Percentiles rank a stretch among this genome's conserved stretches.
Evolutionary conservation across 2,888 invertebrate genomes (phyloP).

Genomic region (Asteroscopus sphinx): DNA sequence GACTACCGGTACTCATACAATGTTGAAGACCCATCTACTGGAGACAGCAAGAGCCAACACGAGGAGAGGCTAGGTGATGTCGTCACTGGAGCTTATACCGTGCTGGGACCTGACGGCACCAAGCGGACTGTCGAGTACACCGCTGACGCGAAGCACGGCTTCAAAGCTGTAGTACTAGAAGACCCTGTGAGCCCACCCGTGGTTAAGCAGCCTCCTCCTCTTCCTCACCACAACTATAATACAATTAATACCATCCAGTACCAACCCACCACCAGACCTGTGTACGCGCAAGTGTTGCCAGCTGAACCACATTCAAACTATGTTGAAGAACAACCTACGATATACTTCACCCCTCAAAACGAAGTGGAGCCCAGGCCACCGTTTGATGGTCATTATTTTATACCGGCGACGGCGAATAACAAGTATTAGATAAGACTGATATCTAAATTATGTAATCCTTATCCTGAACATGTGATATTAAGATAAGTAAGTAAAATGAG

Average conservation of each 20-base stretch:
- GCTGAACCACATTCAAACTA: slow-evolving; percentile 43
- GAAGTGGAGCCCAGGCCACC: slow-evolving; percentile 55
- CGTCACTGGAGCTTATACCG: slow-evolving; percentile 81
- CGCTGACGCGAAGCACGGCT: slow-evolving; percentile 87
- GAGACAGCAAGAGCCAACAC: slow-evolving; percentile 83
- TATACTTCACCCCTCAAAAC: slow-evolving; percentile 75
- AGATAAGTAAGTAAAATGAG: slow-evolving; percentile 38
- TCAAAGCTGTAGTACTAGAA: slow-evolving; percentile 86
- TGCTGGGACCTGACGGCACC: slow-evolving; percentile 84
- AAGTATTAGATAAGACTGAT: slow-evolving; percentile 38
- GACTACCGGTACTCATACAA: slow-evolving; percentile 86
- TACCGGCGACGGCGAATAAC: slow-evolving; percentile 60
- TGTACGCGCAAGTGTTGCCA: slow-evolving; percentile 45
- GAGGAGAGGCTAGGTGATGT: slow-evolving; percentile 79
- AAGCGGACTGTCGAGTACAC: slow-evolving; percentile 84
- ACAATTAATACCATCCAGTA: slow-evolving; percentile 32
- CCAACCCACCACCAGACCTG: slow-evolving; percentile 37
- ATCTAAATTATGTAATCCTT: slow-evolving; percentile 9
- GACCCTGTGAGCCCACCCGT: slow-evolving; percentile 70
- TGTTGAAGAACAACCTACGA: slow-evolving; percentile 40
- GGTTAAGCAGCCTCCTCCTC: slow-evolving; percentile 14
- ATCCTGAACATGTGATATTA: slow-evolving; percentile 53
- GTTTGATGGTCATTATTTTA: slow-evolving; percentile 74
- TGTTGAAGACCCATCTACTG: slow-evolving; percentile 88
- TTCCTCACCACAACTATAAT: slow-evolving; percentile 18